phyloP scores from a whole-genome alignment of 2,113 vertebrate species.

The Anarhynchus alexandrinus region DNA sequence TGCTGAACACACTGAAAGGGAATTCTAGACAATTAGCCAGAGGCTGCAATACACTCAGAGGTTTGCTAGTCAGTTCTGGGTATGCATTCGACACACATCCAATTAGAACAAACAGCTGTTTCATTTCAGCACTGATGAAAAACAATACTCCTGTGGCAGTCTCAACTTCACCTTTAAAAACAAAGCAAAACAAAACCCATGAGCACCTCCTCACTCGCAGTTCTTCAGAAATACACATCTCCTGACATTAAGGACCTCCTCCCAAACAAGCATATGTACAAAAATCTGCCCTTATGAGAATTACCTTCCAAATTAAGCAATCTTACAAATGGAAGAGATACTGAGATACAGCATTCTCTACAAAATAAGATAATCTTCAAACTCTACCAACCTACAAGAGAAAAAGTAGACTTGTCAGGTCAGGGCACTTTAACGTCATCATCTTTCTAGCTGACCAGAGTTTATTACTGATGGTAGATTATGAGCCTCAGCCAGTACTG shows the following conservation, averaged over 20 bases:
- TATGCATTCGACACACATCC: not conserved
- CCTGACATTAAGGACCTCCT: not conserved
- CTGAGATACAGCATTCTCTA: not conserved
- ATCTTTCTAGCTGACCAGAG: not conserved
- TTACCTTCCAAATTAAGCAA: not conserved
- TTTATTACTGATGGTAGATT: not conserved
- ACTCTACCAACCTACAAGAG: not conserved
- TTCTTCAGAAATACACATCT: not conserved
- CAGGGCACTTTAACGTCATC: not conserved
- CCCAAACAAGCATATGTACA: not conserved
- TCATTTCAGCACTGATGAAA: not conserved
- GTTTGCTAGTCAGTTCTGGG: not conserved
- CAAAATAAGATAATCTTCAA: not conserved
- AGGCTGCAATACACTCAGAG: not conserved
- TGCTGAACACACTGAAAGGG: not conserved
- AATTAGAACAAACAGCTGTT: not conserved
- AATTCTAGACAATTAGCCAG: not conserved
- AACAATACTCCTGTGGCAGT: not conserved
- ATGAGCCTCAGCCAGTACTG: not conserved
- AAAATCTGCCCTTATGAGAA: not conserved
- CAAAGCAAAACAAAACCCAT: not conserved
- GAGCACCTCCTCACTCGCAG: not conserved
- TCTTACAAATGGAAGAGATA: not conserved
- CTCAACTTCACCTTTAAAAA: not conserved
- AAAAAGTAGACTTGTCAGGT: not conserved